Evolutionary conservation across 2,113 vertebrate species (phyloP).

Genomic region (Hassar affinis): DNA sequence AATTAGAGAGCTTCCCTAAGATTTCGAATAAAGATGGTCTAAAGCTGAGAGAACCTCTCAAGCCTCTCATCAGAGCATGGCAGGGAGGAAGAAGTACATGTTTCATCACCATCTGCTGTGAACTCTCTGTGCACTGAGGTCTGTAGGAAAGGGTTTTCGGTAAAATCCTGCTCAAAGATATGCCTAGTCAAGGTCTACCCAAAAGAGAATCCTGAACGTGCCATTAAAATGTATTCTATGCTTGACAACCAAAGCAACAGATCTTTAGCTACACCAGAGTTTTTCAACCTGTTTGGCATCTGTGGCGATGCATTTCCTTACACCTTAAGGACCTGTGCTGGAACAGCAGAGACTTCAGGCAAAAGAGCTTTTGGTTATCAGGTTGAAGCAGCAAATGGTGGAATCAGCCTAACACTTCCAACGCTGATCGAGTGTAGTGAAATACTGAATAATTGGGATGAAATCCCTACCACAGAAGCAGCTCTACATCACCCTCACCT

Average conservation of each 20-base stretch:
- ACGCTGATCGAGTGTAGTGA: neutral
- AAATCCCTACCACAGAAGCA: neutral
- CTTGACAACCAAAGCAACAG: neutral
- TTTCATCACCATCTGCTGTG: neutral
- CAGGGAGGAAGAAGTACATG: neutral
- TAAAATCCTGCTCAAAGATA: slow-evolving; percentile 3
- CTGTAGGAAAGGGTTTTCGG: neutral
- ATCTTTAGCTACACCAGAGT: neutral
- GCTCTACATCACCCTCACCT: slow-evolving; percentile 7
- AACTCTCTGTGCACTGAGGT: neutral
- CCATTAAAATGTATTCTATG: neutral
- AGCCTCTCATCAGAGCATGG: neutral
- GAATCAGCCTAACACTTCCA: neutral
- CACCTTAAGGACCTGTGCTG: neutral
- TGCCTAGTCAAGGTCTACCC: neutral
- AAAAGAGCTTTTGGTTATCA: neutral
- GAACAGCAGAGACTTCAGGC: neutral
- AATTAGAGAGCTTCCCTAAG: slow-evolving; percentile 31
- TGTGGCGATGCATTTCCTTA: neutral
- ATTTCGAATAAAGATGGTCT: too few species aligned
- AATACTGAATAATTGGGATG: neutral
- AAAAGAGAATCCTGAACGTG: neutral
- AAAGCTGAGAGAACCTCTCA: too few species aligned
- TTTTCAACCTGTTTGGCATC: neutral
- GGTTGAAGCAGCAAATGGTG: neutral